Evolutionary conservation across 2,113 vertebrate genomes (phyloP).

Genomic region (Thamnophis sirtalis): DNA sequence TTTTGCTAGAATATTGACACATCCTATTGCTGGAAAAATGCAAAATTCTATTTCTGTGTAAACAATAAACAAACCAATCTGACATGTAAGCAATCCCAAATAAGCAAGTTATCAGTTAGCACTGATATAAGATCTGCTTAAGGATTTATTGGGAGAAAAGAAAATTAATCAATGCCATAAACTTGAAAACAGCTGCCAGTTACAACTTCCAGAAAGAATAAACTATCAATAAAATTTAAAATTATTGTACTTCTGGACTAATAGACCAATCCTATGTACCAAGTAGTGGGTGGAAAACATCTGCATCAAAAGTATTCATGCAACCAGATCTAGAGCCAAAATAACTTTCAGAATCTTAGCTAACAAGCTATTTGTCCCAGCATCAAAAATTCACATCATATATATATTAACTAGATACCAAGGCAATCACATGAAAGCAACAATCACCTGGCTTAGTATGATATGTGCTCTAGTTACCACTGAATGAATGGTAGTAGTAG

Average conservation of each 20-base stretch:
- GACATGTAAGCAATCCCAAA: slow-evolving; percentile 11
- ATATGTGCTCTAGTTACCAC: neutral
- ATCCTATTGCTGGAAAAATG: slow-evolving; percentile 5
- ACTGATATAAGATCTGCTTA: neutral
- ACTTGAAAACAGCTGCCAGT: neutral
- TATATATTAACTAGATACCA: neutral
- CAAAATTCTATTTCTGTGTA: slow-evolving; percentile 3
- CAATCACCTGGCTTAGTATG: neutral
- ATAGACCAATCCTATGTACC: neutral
- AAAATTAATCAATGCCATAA: neutral
- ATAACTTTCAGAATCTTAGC: neutral
- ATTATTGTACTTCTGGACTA: neutral
- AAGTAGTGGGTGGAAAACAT: neutral
- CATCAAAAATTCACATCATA: neutral
- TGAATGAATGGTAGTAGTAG: neutral
- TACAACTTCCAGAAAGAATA: neutral
- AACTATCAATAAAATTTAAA: neutral
- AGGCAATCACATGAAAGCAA: neutral
- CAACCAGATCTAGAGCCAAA: neutral
- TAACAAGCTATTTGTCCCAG: neutral
- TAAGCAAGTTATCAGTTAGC: slow-evolving; percentile 18
- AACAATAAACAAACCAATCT: slow-evolving; percentile 14
- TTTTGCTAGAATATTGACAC: slow-evolving; percentile 31
- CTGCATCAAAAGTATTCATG: neutral
- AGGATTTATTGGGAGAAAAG: neutral